Base-by-base conservation (phyloP, 2,888 invertebrate genomes). In the Erpobdella octoculata region DNA sequence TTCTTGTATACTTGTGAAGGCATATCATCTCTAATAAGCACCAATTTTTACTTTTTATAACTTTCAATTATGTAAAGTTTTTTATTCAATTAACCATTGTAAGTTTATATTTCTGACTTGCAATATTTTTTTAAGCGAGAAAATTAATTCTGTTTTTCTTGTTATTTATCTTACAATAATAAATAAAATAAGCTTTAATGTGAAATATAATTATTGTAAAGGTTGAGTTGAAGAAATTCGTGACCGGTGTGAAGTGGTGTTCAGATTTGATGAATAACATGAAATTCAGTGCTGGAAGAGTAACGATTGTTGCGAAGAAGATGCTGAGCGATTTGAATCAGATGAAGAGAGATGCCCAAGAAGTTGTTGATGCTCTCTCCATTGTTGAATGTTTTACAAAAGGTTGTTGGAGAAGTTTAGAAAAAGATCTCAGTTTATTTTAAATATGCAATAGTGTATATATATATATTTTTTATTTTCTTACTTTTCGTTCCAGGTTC, bases 311-410 rank as follows among this genome's bases (percentile, higher is more conserved):
- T 75, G 89, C 90, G 0, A 88, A 89, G 74, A 90, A 92, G 82
- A 87, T 93, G 84, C 86, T 89, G 65, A 92, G 91, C 77, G 90
- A 91, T 74, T 89, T 91, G 0, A 86, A 91, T 0, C 88, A 89
- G 81, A 86, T 88, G 70, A 90, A 90, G 80, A 85, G 90, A 46
- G 87, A 88, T 73, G 93, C 92, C 2, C 85, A 87, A 78, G 87
- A 87, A 75, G 88, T 93, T 79, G 88, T 88, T 8, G 80, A 85
- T 9, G 86, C 88, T 77, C 79, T 89, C 4, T 85, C 89, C 81
- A 86, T 86, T 74, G 87, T 87, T 64, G 79, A 90, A 71, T 78
- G 86, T 61, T 90, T 86, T 78, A 83, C 82, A 36, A 84, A 86
- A 81, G 87, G 88, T 88, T 81, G 46, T 41, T 41, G 46, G 12